These are phyloP conservation scores for Agrotis ipsilon DNA, from an alignment of 2,888 invertebrate species.

Conservation along the genomic window DNA sequence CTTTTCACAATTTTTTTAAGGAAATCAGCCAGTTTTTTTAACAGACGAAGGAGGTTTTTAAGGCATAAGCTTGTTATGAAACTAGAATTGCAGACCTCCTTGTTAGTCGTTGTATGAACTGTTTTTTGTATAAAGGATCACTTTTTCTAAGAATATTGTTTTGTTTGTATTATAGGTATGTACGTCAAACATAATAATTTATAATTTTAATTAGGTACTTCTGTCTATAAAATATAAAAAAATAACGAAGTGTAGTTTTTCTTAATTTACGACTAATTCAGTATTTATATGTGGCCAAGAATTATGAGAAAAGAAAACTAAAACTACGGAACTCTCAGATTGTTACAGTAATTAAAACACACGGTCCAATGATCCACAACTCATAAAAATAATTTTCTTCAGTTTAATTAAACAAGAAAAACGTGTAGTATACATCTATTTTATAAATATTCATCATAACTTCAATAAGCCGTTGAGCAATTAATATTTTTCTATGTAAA, in stretches of 20 bases:
- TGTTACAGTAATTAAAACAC: constrained; percentile 35
- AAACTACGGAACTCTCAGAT: background rate
- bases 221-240: background rate
- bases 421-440: constrained; percentile 26
- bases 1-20: background rate
- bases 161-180: no score
- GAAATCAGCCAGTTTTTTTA: background rate
- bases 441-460: constrained; percentile 31
- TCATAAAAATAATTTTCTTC: constrained; percentile 54
- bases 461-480: constrained; percentile 10
- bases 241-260: constrained; percentile 1
- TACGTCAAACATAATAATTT: no score
- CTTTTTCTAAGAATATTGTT: background rate
- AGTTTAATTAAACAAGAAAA: constrained; percentile 37
- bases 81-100: background rate
- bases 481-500: constrained; percentile 15
- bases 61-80: background rate
- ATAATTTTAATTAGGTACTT: background rate
- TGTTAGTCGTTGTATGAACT: background rate
- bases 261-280: background rate
- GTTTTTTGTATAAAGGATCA: background rate
- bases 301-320: constrained; percentile 21
- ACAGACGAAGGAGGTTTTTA: no score
- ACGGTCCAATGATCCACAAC: constrained; percentile 62
- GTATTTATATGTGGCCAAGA: background rate